These are phyloP conservation scores for Manis javanica DNA, from an alignment of 2,797 vertebrate genomes.

Conservation along the genomic window DNA sequence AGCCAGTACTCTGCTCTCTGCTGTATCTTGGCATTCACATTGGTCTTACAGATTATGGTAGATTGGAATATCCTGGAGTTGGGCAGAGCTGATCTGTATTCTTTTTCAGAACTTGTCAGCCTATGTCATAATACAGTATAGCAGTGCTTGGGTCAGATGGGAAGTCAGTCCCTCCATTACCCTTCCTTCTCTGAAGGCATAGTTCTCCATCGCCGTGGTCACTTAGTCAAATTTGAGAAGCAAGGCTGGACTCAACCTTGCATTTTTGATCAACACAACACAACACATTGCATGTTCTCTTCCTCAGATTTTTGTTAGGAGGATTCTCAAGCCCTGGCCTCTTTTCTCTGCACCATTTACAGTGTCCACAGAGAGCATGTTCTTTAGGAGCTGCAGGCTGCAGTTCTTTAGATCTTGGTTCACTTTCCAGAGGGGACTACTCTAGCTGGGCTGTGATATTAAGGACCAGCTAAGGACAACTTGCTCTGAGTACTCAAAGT, in stretches of 20 bases:
- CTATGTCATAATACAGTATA: fast-evolving
- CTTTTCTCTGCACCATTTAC: neutral
- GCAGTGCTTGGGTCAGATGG: neutral
- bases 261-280: neutral
- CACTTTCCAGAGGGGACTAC: neutral
- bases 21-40: too few species aligned
- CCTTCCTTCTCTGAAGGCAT: neutral
- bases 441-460: too few species aligned
- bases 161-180: neutral
- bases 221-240: neutral
- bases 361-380: neutral
- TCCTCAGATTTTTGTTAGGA: neutral
- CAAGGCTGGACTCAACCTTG: neutral
- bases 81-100: neutral
- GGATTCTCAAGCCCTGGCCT: neutral
- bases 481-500: neutral
- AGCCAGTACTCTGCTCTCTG: too few species aligned
- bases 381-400: neutral
- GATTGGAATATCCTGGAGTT: neutral
- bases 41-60: neutral
- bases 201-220: too few species aligned
- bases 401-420: neutral
- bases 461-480: neutral
- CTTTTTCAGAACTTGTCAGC: neutral
- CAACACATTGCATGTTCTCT: neutral